phyloP scores from a whole-genome alignment of 2,113 vertebrate species.

The Psittacara wagleri region DNA sequence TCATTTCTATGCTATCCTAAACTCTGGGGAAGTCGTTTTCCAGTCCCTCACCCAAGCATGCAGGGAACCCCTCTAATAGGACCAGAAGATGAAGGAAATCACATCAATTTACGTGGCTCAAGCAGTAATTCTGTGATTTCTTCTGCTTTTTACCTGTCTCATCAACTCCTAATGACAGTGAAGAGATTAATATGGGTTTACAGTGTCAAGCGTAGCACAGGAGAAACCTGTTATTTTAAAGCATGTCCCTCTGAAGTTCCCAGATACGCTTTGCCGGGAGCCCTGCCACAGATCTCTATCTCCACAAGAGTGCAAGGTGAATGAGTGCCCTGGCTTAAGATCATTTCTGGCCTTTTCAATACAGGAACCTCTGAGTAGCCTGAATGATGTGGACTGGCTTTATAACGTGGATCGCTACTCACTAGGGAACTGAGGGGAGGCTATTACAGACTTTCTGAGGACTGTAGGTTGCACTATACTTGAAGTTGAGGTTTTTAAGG shows the following conservation, averaged over 20 bases:
- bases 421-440: constrained; percentile 34
- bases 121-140: not conserved
- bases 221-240: constrained; percentile 15
- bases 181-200: not conserved
- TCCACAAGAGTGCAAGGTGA: constrained; percentile 27
- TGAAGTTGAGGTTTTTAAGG: constrained; percentile 42
- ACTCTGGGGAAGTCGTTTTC: not conserved
- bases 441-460: constrained; percentile 48
- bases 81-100: constrained; percentile 22
- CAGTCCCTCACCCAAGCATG: not conserved
- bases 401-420: not conserved
- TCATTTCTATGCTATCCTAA: not conserved
- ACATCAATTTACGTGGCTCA: not conserved
- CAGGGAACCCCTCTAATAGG: not conserved
- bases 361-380: constrained; percentile 17
- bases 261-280: constrained; percentile 1
- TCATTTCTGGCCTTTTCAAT: constrained; percentile 34
- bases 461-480: constrained; percentile 34
- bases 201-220: not conserved
- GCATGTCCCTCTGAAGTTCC: not conserved
- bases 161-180: not conserved
- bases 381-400: constrained; percentile 26
- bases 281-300: not conserved
- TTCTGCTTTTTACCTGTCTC: constrained; percentile 13
- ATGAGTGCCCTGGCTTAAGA: constrained; percentile 33